A percentile compares a stretch with the other conserved stretches of the same genome.
Conservation (phyloP, 2,888 invertebrate genomes). For the Microchrysa polita region DNA sequence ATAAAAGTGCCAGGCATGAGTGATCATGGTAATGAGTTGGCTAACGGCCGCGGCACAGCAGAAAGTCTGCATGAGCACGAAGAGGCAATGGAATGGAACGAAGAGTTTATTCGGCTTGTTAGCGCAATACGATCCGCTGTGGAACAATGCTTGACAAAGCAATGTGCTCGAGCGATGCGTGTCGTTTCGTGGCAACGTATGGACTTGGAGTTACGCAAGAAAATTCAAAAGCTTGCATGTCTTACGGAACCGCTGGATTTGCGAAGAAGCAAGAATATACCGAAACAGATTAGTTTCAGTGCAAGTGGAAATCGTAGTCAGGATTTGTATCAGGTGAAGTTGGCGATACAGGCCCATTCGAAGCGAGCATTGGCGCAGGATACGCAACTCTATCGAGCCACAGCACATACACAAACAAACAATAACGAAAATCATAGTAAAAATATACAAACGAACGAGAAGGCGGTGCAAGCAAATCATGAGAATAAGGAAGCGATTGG, state of each 20-base stretch:
- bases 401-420: constrained; percentile 57
- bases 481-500: constrained; percentile 55
- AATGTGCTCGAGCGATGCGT: constrained; percentile 73
- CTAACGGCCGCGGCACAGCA: constrained; percentile 49
- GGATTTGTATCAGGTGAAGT: constrained; percentile 63
- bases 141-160: constrained; percentile 76
- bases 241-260: constrained; percentile 63
- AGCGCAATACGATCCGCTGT: constrained; percentile 72
- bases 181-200: constrained; percentile 73
- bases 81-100: constrained; percentile 66
- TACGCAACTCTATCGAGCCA: constrained; percentile 61
- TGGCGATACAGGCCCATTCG: constrained; percentile 65
- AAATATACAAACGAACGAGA: constrained; percentile 58
- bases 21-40: constrained; percentile 58
- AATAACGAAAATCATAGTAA: constrained; percentile 53
- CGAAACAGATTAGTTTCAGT: constrained; percentile 56
- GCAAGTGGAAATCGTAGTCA: constrained; percentile 60
- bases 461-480: constrained; percentile 60
- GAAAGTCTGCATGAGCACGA: constrained; percentile 53
- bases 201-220: constrained; percentile 70
- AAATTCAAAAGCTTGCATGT: constrained; percentile 72
- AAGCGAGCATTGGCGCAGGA: constrained; percentile 61
- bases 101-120: constrained; percentile 69
- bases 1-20: constrained; percentile 62
- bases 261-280: constrained; percentile 53